These are phyloP conservation scores for Gallinago jamesoni DNA, from an alignment of 2,113 vertebrate species.

Conservation along the genomic window DNA sequence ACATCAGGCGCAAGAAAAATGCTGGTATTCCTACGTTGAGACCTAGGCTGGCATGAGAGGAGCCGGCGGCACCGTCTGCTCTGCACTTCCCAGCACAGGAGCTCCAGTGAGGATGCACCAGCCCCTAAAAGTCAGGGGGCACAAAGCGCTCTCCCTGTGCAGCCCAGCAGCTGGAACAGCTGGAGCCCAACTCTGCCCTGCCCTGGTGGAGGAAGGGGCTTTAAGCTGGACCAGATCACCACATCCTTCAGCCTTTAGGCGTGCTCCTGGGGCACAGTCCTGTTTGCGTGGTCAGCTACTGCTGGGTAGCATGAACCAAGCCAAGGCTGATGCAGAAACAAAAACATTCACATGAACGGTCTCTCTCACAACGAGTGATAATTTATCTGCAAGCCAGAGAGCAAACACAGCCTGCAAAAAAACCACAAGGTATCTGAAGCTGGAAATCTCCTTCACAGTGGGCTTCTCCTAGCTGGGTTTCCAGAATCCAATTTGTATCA, in stretches of 20 bases:
- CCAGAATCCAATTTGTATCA: not conserved
- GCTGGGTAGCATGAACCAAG: not conserved
- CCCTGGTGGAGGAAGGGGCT: not conserved
- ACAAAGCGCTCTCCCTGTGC: not conserved
- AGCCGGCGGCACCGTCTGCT: rapidly evolving
- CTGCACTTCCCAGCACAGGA: not conserved
- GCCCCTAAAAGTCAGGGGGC: rapidly evolving
- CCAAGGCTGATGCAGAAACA: rapidly evolving
- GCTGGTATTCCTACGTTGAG: rapidly evolving
- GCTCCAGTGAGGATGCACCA: not conserved
- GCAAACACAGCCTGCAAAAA: not conserved
- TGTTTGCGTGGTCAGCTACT: not conserved
- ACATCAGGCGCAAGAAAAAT: not conserved
- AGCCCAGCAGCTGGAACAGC: not conserved
- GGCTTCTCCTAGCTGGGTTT: not conserved
- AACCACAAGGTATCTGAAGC: not conserved
- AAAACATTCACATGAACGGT: rapidly evolving
- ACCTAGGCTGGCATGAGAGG: rapidly evolving
- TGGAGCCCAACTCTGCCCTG: not conserved
- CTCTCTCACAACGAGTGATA: rapidly evolving
- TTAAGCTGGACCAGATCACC: not conserved
- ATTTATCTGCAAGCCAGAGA: not conserved
- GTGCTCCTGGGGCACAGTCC: not conserved
- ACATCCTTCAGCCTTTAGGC: rapidly evolving
- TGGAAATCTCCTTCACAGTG: not conserved